phyloP scores from a whole-genome alignment of 2,888 invertebrate genomes.

The Lithodes maja region DNA sequence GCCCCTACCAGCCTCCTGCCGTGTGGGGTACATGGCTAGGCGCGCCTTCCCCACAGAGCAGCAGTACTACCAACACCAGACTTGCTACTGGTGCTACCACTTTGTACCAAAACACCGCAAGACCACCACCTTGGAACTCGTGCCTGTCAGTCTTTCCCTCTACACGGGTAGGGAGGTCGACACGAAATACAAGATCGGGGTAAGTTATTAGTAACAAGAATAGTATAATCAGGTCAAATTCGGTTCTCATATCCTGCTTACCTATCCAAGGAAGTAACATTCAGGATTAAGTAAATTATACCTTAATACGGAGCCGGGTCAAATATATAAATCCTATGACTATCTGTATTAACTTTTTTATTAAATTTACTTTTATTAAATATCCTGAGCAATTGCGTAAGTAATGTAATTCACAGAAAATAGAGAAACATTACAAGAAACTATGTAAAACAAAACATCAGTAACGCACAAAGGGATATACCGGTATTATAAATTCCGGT shows the following conservation, averaged over 20 bases:
- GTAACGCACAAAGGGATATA: no score
- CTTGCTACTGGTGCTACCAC: conserved; percentile 59
- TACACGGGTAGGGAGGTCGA: background rate
- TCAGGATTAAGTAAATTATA: no score
- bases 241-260: background rate
- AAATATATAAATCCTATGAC: no score
- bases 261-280: no score
- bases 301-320: no score
- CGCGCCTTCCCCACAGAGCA: conserved; percentile 26
- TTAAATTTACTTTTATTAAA: background rate
- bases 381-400: no score
- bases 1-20: conserved; percentile 10
- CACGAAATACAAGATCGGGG: conserved; percentile 6
- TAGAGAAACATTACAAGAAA: no score
- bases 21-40: conserved; percentile 35
- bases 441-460: no score
- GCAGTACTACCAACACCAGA: conserved; percentile 32
- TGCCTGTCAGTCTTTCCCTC: background rate
- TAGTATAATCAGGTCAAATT: background rate
- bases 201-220: background rate
- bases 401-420: no score
- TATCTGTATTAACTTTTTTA: background rate
- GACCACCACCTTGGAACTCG: conserved; percentile 18
- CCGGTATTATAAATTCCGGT: no score
- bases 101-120: conserved; percentile 52